Base-by-base conservation (phyloP, 2,113 vertebrate species). In the Ranitomeya imitator region DNA sequence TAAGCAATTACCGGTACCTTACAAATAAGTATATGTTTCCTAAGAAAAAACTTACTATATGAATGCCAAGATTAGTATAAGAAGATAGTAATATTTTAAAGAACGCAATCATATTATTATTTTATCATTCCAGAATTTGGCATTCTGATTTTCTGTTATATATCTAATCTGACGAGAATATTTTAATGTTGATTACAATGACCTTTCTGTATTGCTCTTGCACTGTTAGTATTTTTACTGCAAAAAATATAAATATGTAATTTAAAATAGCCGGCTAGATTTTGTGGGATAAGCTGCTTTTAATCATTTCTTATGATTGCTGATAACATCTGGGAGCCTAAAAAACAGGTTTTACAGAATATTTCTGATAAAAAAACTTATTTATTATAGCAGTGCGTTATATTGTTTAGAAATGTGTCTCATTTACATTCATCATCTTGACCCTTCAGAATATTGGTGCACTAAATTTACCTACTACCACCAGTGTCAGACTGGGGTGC, bases 271-370 rank as follows among this genome's bases (percentile, higher is more conserved):
- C 85, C 26, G 84, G 60, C 84, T 61, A 76, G 19, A 63, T 7
- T 2, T 37, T 77, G 26, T 61, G 37, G 65, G 85, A 86, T 86
- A 78, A 78, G 73, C 73, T 26, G 85, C 85, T 63, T 86, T 63
- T 12, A 86, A 65, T 78, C 26, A 54, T 51, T 63, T 74, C 18
- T 57, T 86, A 65, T 78, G 85, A 65, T 78, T 86, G 37, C 37
- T 77, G 26, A 78, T 78, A 86, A 79, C 23, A 78, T 78, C 71
- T 79, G 55, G 26, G 59, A 63, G 31, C 55, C 54, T 77, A 85
- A 63, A 6, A 57, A 6, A n/a, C 77, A 79, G 21, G 19, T 79
- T 55, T 23, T 15, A 57, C 26, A 23, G 21, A 79, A 79, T n/a
- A 55, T 55, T 13, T 55, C 2, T 57, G 31, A 79, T 57, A 9